Base-by-base conservation (phyloP, 2,888 invertebrate species). In the Erpobdella octoculata region DNA sequence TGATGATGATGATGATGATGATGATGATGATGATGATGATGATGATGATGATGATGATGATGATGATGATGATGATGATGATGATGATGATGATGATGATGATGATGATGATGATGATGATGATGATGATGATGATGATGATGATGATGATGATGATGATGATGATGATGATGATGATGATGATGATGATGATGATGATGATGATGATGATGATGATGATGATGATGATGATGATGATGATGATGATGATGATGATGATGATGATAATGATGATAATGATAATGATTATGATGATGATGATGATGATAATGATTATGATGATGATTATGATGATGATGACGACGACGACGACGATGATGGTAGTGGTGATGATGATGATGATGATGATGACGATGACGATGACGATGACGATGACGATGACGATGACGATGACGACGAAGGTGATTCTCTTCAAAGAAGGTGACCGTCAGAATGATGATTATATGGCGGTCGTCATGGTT, bases 341-440 rank as follows among this genome's bases (percentile, higher is more conserved):
- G 53, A 69, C 28, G 58, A 37, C 18, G 77, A 28, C 64, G 71
- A 64, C 38, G 53, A 65, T 21, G 66, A 48, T 66, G 71, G 38
- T 64, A 18, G 65, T 64, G 71, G 21, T 33, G 65, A 64, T 33
- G 69, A 2, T 69, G 58, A 61, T 69, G 69, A 61, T 21, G 58
- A 68, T 62, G 68, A 68, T 62, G 68, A 62, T 69, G 69, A 69
- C 28, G 69, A 69, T 31, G 69, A 69, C 58, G 69, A 69, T 28
- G 69, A 64, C 25, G 69, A 33, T 4, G 62, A 62, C 2, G 62
- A 62, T 58, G 21, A 58, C 21, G 59, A 58, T 58, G 59, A 58
- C 59, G 59, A 58, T 21, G 59, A 21, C n/a, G 33, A 5, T 31
- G 62, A 62, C 9, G 9, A 3, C 62, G 62, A 62, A 33, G 53